Evolutionary conservation across 2,113 vertebrate species (phyloP).

Genomic region (Engystomops pustulosus): DNA sequence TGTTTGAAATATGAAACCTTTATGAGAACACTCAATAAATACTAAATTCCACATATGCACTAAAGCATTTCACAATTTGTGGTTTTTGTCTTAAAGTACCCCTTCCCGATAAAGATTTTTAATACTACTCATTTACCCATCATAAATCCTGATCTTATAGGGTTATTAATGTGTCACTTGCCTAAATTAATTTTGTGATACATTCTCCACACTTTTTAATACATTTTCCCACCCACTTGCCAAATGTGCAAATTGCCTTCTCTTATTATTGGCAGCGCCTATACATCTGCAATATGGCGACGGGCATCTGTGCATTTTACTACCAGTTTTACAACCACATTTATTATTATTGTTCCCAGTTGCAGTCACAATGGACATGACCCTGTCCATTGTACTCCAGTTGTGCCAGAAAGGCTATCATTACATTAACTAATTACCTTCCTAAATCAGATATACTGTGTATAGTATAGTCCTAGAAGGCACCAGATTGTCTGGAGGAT

Average conservation of each 20-base stretch:
- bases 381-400: not conserved
- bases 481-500: not conserved
- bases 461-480: not conserved
- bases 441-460: not conserved
- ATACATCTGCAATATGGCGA: not conserved
- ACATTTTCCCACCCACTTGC: not conserved
- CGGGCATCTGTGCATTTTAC: not conserved
- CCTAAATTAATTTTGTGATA: not conserved
- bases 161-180: not conserved
- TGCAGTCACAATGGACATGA: not conserved
- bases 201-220: not conserved
- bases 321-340: not conserved
- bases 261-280: not conserved
- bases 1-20: not conserved
- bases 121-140: not conserved
- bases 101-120: not conserved
- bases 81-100: not conserved
- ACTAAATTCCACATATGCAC: not conserved
- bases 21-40: slow-evolving; percentile 9
- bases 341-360: not conserved
- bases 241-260: not conserved
- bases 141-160: not conserved
- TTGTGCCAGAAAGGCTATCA: not conserved
- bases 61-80: not conserved
- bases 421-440: too few species aligned